These are phyloP conservation scores for Phaedon cochleariae DNA, from an alignment of 2,888 invertebrate species.

Conservation along the genomic window DNA sequence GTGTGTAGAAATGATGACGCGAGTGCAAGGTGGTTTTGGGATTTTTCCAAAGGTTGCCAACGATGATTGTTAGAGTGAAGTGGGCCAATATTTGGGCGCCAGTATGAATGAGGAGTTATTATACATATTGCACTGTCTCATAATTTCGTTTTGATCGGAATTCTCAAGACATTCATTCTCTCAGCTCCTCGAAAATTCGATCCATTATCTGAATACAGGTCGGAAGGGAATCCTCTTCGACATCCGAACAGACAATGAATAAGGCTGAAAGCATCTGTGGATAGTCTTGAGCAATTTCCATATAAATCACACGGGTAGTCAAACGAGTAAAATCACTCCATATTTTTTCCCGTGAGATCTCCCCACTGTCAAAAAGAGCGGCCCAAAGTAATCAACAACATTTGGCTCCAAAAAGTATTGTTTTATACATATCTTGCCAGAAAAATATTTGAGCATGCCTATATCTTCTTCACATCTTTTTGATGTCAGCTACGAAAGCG, in stretches of 20 bases:
- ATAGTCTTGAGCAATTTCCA: conserved; percentile 7
- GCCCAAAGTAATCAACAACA: too few species aligned
- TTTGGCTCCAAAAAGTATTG: too few species aligned
- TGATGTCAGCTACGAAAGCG: too few species aligned
- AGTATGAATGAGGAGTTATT: neutral
- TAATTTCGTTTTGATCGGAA: too few species aligned
- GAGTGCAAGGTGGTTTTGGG: conserved; percentile 33
- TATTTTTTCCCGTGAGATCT: too few species aligned
- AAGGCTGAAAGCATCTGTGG: neutral
- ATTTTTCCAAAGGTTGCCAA: conserved; percentile 38
- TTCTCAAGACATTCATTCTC: too few species aligned
- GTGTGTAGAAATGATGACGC: conserved; percentile 22
- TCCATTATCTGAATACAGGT: neutral
- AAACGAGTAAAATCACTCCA: too few species aligned
- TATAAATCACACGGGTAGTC: neutral
- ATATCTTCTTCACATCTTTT: too few species aligned
- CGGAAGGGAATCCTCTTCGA: neutral
- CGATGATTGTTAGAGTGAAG: conserved; percentile 12
- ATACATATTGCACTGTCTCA: too few species aligned
- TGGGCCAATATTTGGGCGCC: conserved; percentile 5
- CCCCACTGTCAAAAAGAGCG: too few species aligned
- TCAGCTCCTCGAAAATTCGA: neutral
- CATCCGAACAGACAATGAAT: neutral
- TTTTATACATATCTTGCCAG: too few species aligned
- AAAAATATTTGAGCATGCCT: too few species aligned